Conservation (phyloP, 2,888 invertebrate genomes). For the Habrosyne pyritoides region DNA sequence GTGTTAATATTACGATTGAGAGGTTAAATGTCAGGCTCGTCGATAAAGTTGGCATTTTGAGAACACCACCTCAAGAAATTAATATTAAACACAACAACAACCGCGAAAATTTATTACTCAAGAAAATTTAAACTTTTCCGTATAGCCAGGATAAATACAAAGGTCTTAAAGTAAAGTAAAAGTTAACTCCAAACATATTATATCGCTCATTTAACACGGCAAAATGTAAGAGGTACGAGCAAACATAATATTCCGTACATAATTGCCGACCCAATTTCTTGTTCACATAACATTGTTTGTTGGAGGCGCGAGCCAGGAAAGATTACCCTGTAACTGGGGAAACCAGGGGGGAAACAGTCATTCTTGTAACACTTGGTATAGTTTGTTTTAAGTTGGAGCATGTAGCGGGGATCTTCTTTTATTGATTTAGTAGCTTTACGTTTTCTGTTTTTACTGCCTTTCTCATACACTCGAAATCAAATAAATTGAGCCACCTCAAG, state of each 20-base stretch:
- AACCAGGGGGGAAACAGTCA: conserved; percentile 13
- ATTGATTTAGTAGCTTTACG: too few relatives aligned
- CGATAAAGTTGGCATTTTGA: not conserved
- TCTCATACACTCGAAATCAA: too few relatives aligned
- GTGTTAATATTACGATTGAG: too few relatives aligned
- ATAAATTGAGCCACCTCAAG: too few relatives aligned
- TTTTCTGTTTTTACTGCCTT: too few relatives aligned
- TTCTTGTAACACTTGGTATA: conserved; percentile 10
- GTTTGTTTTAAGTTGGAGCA: not conserved
- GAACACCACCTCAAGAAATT: not conserved
- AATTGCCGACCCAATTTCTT: conserved; percentile 5
- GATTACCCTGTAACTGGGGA: conserved; percentile 11
- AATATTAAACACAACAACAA: not conserved
- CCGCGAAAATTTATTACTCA: not conserved
- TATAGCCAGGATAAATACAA: not conserved
- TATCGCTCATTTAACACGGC: conserved; percentile 1
- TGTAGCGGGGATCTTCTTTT: not conserved
- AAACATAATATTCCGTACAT: not conserved
- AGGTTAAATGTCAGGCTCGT: not conserved
- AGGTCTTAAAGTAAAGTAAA: not conserved
- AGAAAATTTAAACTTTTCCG: not conserved
- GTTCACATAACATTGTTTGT: conserved; percentile 9
- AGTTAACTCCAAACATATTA: not conserved
- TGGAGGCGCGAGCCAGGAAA: conserved; percentile 12
- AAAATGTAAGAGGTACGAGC: conserved; percentile 1